Percentiles rank a stretch among this genome's conserved stretches.
phyloP scores from a whole-genome alignment of 2,888 invertebrate genomes.

The Elgonia sp. region DNA sequence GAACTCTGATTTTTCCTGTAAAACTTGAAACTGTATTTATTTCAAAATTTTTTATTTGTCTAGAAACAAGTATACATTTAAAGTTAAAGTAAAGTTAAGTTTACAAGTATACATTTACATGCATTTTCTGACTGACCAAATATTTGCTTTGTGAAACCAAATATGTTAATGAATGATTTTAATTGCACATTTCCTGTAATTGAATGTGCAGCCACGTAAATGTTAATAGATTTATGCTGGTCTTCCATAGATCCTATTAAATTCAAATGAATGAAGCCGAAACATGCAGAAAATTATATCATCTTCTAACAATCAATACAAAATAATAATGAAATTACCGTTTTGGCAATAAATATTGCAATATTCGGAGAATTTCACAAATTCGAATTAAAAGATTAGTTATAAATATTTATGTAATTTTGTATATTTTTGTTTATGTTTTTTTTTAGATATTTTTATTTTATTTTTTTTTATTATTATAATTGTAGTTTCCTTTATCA shows the following conservation, averaged over 20 bases:
- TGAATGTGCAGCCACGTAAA: slow-evolving; percentile 57
- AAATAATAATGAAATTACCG: neutral
- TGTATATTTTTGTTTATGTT: too few relatives aligned
- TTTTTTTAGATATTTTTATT: too few relatives aligned
- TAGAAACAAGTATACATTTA: neutral
- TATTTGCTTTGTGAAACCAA: slow-evolving; percentile 6
- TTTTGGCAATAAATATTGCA: too few relatives aligned
- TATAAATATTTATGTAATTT: too few relatives aligned
- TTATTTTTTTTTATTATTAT: too few relatives aligned
- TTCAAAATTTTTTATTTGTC: neutral
- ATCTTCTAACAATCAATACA: slow-evolving; percentile 24
- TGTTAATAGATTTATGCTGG: slow-evolving; percentile 46
- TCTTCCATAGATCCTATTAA: slow-evolving; percentile 29
- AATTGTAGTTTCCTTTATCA: too few relatives aligned
- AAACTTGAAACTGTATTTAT: neutral
- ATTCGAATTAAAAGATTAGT: too few relatives aligned
- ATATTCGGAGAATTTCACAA: too few relatives aligned
- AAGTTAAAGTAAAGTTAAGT: too few relatives aligned
- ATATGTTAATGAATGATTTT: slow-evolving; percentile 44
- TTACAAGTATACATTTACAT: neutral
- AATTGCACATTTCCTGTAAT: slow-evolving; percentile 43
- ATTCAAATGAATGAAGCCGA: slow-evolving; percentile 49
- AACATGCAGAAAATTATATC: slow-evolving; percentile 33
- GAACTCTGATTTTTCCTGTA: neutral
- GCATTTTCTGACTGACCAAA: slow-evolving; percentile 2